A percentile compares a stretch with the other conserved stretches of the same genome.
Evolutionary conservation across 2,113 vertebrate species (phyloP).

Genomic region (Pachycephala philippinensis): DNA sequence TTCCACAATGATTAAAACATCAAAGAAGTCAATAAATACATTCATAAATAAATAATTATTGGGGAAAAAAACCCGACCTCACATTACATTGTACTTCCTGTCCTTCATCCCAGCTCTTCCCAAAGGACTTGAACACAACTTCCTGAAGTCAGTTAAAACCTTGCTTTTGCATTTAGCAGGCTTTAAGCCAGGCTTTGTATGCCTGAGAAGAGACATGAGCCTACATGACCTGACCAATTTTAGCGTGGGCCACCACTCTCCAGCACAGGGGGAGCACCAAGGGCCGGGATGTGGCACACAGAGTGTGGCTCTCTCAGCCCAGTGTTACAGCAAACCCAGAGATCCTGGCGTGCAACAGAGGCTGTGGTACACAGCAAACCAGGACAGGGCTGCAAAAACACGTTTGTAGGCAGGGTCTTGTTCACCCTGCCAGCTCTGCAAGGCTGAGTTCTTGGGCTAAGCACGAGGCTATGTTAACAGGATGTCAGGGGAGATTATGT

Average conservation of each 20-base stretch:
- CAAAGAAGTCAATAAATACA: background rate
- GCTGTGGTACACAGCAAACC: background rate
- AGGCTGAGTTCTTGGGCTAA: constrained; percentile 11
- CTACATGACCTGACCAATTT: background rate
- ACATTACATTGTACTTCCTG: background rate
- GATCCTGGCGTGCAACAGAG: background rate
- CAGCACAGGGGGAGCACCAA: background rate
- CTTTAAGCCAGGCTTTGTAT: background rate
- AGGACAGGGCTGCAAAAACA: background rate
- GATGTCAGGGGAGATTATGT: constrained; percentile 55
- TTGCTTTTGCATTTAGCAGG: background rate
- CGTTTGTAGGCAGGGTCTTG: background rate
- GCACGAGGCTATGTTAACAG: background rate
- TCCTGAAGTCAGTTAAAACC: background rate
- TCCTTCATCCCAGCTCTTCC: background rate
- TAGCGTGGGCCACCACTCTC: rapidly evolving
- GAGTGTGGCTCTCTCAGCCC: background rate
- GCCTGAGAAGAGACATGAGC: background rate
- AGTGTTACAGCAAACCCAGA: background rate
- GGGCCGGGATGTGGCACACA: rapidly evolving
- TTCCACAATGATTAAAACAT: constrained; percentile 26
- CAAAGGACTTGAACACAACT: background rate
- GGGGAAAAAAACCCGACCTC: rapidly evolving
- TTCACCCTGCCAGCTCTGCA: background rate
- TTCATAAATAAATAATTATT: background rate